Evolutionary conservation across 2,797 vertebrate genomes (phyloP).

Genomic region (Sebastes trivittatus): DNA sequence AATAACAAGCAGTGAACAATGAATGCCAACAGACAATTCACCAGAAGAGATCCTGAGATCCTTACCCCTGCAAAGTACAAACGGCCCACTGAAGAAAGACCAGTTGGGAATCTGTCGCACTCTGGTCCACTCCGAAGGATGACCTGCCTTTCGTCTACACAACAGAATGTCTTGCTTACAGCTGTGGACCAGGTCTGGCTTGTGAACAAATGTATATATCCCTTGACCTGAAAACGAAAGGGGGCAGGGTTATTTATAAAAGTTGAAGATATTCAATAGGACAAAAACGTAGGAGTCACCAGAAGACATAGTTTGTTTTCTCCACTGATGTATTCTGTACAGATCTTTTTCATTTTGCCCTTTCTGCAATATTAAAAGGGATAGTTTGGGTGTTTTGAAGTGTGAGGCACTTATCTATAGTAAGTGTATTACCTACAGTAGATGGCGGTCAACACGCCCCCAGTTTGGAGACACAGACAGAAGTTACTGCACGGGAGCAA

Average conservation of each 20-base stretch:
- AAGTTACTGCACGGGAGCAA: too few relatives aligned
- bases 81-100: conserved; percentile 88
- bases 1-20: neutral
- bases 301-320: neutral
- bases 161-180: conserved; percentile 89
- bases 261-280: neutral
- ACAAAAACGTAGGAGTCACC: neutral
- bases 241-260: neutral
- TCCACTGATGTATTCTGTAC: neutral
- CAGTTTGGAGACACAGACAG: too few relatives aligned
- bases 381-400: too few relatives aligned
- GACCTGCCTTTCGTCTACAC: conserved; percentile 79
- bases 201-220: conserved; percentile 88
- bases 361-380: neutral
- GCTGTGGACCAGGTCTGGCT: conserved; percentile 88
- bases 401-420: too few relatives aligned
- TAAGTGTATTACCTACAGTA: too few relatives aligned
- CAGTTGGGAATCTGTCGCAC: conserved; percentile 87
- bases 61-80: conserved; percentile 92
- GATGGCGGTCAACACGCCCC: too few relatives aligned
- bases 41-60: neutral
- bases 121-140: conserved; percentile 88
- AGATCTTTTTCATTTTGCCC: neutral
- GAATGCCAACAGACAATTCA: neutral
- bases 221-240: conserved; percentile 78